Evolutionary conservation across 2,888 invertebrate species (phyloP).

Genomic region (Schizotus pectinicornis): DNA sequence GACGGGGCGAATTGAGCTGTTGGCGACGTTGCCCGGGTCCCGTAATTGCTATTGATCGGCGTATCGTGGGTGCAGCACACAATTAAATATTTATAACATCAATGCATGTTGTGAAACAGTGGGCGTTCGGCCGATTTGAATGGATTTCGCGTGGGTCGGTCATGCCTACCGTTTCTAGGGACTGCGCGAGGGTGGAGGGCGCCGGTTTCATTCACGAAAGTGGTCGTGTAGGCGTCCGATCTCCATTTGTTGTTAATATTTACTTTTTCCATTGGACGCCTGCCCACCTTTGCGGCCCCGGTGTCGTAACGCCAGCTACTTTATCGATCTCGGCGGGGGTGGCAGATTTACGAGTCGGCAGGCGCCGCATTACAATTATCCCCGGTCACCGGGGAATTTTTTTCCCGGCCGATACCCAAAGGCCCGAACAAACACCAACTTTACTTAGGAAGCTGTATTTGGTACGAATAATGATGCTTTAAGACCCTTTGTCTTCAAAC

Average conservation of each 20-base stretch:
- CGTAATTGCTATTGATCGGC: constrained; percentile 12
- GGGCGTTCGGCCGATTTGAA: constrained; percentile 7
- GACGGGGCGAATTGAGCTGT: too few relatives aligned
- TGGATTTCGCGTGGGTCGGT: constrained; percentile 12
- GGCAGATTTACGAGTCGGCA: too few relatives aligned
- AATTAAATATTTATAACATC: constrained; percentile 16
- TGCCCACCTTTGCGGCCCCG: not conserved
- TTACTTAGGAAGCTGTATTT: too few relatives aligned
- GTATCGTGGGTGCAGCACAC: constrained; percentile 10
- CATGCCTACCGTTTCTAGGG: not conserved
- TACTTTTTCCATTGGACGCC: not conserved
- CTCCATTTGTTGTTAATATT: too few relatives aligned
- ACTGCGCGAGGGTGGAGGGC: constrained; percentile 6
- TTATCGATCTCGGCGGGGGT: too few relatives aligned
- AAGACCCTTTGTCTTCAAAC: too few relatives aligned
- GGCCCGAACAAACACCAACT: too few relatives aligned
- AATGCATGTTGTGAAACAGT: constrained; percentile 15
- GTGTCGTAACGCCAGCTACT: too few relatives aligned
- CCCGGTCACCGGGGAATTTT: too few relatives aligned
- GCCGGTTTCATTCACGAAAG: constrained; percentile 21
- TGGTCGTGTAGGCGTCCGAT: constrained; percentile 2
- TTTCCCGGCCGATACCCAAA: too few relatives aligned
- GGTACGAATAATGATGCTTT: too few relatives aligned
- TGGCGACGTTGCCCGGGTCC: not conserved
- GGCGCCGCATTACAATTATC: too few relatives aligned